Base-by-base conservation (phyloP, 2,113 vertebrate genomes). In the Hippotragus niger region DNA sequence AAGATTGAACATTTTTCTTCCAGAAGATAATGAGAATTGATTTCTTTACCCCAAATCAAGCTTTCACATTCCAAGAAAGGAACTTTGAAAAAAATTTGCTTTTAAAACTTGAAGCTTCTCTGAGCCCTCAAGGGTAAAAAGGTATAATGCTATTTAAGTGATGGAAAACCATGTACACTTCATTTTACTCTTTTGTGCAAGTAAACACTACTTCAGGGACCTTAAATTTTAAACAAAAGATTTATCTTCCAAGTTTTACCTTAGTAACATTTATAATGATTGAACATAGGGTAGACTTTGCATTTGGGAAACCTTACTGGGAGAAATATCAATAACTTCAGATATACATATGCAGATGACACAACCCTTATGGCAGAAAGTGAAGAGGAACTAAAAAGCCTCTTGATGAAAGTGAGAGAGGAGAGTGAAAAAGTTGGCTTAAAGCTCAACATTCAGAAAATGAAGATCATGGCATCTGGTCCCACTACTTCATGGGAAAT, bases 21-120 rank as follows among this genome's bases (percentile, higher is more conserved):
- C 33, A 27, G 12, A 53, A 98, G 58, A 88, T 95, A 96, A 98
- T 90, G 52, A 98, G 40, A 95, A 96, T 88, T 96, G 57, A 95
- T 92, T 96, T 96, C 25, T 95, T 93, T 90, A 81, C 14, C 15
- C n/a, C 31, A 23, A 84, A 50, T 71, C 67, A 91, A 90, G 58
- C 3, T 90, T 97, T 74, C 12, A 95, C 80, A 29, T 95, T 95
- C 47, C 57, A 92, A 21, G n/a, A 90, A 17, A 91, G 7, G 9
- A 95, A 89, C 17, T 95, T 94, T 71, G 0, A 58, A 45, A 93
- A 87, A 94, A 88, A 76, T 16, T 29, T 71, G 1, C 17, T 92
- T 97, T 95, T 95, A 97, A 95, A 86, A 95, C 45, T 92, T 87
- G 16, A 47, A 76, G 43, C 92, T 5, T 62, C 64, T 95, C 90